phyloP scores from a whole-genome alignment of 2,888 invertebrate species.

The Sinotaia quadrata region DNA sequence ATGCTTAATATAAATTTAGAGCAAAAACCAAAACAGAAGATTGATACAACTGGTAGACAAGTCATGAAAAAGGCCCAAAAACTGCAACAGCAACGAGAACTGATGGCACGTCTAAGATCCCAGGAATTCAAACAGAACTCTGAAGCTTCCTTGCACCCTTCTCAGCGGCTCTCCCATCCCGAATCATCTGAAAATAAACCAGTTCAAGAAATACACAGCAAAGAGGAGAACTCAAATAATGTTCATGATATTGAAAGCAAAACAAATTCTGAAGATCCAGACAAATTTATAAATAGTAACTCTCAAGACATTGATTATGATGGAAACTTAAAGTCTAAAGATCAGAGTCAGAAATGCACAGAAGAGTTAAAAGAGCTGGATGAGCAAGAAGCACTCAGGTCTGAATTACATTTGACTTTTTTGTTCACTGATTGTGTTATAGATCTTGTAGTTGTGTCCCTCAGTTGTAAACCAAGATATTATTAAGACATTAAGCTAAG shows the following conservation, averaged over 20 bases:
- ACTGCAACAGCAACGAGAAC: constrained; percentile 16
- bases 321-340: not conserved
- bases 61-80: constrained; percentile 10
- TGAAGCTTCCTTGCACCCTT: not conserved
- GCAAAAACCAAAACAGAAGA: not conserved
- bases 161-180: constrained; percentile 13
- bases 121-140: constrained; percentile 9
- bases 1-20: no score
- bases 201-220: not conserved
- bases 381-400: constrained; percentile 46
- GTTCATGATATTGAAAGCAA: no score
- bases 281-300: not conserved
- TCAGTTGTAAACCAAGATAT: no score
- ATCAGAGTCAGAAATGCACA: no score
- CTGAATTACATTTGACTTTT: constrained; percentile 14
- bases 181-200: not conserved
- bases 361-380: constrained; percentile 46
- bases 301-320: not conserved
- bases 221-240: not conserved
- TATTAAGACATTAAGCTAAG: no score
- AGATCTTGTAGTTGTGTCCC: no score
- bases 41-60: not conserved
- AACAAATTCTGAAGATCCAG: not conserved
- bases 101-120: constrained; percentile 4
- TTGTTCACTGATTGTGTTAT: no score